Evolutionary conservation across 1,140 invertebrate genomes (phyloP), one percentile per base, ranked within the genome.

Genomic region (Platyura marginata): DNA sequence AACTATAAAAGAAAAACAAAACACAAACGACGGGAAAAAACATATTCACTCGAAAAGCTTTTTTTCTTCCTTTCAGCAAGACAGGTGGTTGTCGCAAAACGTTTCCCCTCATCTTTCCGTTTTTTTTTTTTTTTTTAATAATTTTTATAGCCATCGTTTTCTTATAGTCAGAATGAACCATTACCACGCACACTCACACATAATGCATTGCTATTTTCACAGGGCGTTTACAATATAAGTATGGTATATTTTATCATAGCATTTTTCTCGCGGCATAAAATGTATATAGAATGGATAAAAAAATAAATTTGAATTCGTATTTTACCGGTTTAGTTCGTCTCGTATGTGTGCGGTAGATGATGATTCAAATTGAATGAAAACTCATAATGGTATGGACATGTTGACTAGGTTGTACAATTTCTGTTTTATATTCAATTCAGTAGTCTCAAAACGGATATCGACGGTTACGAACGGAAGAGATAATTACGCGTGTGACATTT

Each of bases 371-470:
- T n/a, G n/a, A n/a, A n/a, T n/a, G n/a, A n/a, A n/a, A n/a, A n/a
- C n/a, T n/a, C n/a, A n/a, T n/a, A n/a, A n/a, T n/a, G n/a, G n/a
- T n/a, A n/a, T n/a, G n/a, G n/a, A n/a, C n/a, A n/a, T n/a, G 3
- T 34, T 34, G 3, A 18, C n/a, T 38, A n/a, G 36, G 36, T 18
- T 38, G 36, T 38, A 18, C n/a, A 18, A 38, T 18, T 38, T n/a
- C 36, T 38, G 36, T 38, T 38, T 18, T 38, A n/a, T 18, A 18
- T 13, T 40, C 38, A 40, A 40, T 40, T 40, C 38, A 40, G 38
- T 40, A 40, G 38, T 40, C 38, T 40, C 23, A 23, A 23, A 40
- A 16, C 38, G 38, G 38, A 40, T 40, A 40, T 40, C 38, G 38
- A 40, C 38, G 22, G 38, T 40, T 40, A 21, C 36, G 36, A 38